Base-by-base conservation (phyloP, 2,888 invertebrate genomes). In the Latheticus oryzae region DNA sequence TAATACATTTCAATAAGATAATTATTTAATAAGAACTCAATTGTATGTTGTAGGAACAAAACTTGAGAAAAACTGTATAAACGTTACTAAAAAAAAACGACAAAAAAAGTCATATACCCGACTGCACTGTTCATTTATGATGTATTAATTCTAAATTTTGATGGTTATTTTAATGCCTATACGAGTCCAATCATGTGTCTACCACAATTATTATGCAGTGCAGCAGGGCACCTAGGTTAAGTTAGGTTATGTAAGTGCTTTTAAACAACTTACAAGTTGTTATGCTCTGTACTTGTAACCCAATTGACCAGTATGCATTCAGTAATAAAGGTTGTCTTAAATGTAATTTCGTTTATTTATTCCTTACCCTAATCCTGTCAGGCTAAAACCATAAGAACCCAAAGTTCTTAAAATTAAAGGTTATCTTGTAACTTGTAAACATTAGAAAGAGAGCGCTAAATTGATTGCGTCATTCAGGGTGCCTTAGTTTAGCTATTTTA, bases 241-340 rank as follows among this genome's bases (percentile, higher is more conserved):
- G 74, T 72, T 76, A 76, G 75, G 73, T 76, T 77, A 77, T 77
- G 75, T 78, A 79, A 79, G 78, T 79, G 79, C 79, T 79, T 79
- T 78, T 76, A 72, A 76, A 76, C 76, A 76, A 79, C 78, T 73
- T 70, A 72, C 72, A 74, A 74, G 78, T 78, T 78, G 78, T 79
- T 78, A 74, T 73, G 75, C 76, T 78, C 78, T 79, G 78, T 79
- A 79, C 77, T 78, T 79, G 78, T 79, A 79, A 80, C 79, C 78
- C 76, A 78, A 77, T 77, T 79, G 80, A 81, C 81, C 80, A 81
- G 80, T 81, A 80, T 80, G 80, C 80, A 81, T 81, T 81, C 79
- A 81, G 78, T 79, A 78, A 81, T 81, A 81, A 81, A 81, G 81
- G 81, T 81, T 81, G 81, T 81, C 80, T 79, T 81, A 78, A 80